Evolutionary conservation across 1,140 invertebrate species (phyloP).

Genomic region (Pseudomyrmex flavicornis): DNA sequence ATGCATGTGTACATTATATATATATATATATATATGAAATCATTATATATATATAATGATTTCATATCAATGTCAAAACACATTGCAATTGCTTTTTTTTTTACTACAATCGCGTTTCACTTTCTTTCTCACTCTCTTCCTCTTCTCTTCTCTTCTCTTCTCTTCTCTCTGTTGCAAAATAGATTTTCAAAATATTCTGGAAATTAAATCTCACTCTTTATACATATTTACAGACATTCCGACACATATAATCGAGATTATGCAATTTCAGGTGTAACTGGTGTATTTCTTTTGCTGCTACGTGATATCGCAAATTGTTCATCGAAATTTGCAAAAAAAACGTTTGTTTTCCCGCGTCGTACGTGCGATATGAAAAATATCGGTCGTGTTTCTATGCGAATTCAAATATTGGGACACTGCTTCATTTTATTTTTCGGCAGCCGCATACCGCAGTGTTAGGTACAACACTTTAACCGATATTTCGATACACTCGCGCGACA

Average conservation of each 20-base stretch:
- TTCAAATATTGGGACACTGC: slow-evolving; percentile 57
- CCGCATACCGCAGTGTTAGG: slow-evolving; percentile 36
- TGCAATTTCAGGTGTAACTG: slow-evolving; percentile 51
- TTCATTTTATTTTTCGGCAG: slow-evolving; percentile 37
- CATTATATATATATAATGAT: too few species aligned
- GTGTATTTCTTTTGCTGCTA: slow-evolving; percentile 28
- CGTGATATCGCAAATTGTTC: slow-evolving; percentile 53
- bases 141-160: too few species aligned
- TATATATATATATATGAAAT: too few species aligned
- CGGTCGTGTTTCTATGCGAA: slow-evolving; percentile 41
- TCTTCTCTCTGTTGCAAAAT: slow-evolving; percentile 30
- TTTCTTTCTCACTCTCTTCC: too few species aligned
- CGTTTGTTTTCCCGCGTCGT: slow-evolving; percentile 40
- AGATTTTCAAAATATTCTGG: slow-evolving; percentile 33
- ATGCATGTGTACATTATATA: too few species aligned
- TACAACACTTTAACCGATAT: slow-evolving; percentile 51
- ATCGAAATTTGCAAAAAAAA: slow-evolving; percentile 33
- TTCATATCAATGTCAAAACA: slow-evolving; percentile 10
- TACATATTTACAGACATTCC: slow-evolving; percentile 2
- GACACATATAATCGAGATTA: slow-evolving; percentile 52
- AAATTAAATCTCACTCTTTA: slow-evolving; percentile 22
- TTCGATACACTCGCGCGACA: slow-evolving; percentile 11
- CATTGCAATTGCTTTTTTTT: slow-evolving; percentile 22
- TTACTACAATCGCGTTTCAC: slow-evolving; percentile 22
- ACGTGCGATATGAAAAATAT: slow-evolving; percentile 55